Conservation (phyloP, 2,888 invertebrate species). For the Linyphia triangularis region DNA sequence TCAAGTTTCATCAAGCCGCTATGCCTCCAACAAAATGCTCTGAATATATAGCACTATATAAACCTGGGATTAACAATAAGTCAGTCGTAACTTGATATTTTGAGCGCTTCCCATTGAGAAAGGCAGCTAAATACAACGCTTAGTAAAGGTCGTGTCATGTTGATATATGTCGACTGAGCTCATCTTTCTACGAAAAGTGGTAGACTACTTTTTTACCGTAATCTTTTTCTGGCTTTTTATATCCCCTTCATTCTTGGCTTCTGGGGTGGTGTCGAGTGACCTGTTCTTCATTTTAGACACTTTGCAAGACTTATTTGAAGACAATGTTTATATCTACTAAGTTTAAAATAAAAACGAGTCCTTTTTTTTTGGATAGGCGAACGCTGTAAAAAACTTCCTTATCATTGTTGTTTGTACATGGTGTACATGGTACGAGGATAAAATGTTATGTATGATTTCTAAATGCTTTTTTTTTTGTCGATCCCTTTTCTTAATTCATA, state of each 20-base stretch:
- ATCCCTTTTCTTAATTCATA: too few species aligned
- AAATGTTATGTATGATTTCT: too few species aligned
- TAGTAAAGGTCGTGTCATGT: constrained; percentile 73
- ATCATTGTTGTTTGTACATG: too few species aligned
- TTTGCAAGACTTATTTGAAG: constrained; percentile 29
- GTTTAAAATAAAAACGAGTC: neutral
- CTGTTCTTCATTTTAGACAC: constrained; percentile 69
- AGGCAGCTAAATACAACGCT: constrained; percentile 73
- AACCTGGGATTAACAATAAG: constrained; percentile 71
- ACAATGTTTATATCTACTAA: constrained; percentile 3
- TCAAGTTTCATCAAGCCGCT: constrained; percentile 52
- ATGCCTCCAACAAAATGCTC: constrained; percentile 59
- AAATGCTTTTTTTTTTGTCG: too few species aligned
- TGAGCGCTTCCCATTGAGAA: constrained; percentile 59
- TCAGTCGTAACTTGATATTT: constrained; percentile 68
- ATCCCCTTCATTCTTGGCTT: neutral
- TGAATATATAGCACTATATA: constrained; percentile 63
- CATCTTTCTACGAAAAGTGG: constrained; percentile 63
- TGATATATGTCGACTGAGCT: constrained; percentile 66
- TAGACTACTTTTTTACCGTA: constrained; percentile 43
- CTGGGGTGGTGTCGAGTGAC: constrained; percentile 53
- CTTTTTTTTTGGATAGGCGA: neutral
- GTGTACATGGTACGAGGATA: too few species aligned
- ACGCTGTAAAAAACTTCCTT: neutral
- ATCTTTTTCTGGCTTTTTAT: constrained; percentile 11